phyloP scores from a whole-genome alignment of 2,113 vertebrate species.

The Sminthopsis crassicaudata region DNA sequence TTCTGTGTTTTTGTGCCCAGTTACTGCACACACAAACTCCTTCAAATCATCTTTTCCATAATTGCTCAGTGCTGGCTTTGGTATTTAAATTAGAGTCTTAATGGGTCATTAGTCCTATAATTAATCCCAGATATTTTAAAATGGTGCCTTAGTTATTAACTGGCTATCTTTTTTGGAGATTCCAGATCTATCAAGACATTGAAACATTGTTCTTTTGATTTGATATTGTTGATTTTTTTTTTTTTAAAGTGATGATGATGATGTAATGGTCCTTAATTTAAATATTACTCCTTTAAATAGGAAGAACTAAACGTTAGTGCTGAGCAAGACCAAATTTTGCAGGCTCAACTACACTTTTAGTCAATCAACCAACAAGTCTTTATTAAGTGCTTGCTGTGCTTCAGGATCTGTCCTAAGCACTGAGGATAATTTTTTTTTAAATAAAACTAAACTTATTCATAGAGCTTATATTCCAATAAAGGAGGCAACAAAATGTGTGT shows the following conservation, averaged over 20 bases:
- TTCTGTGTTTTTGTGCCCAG: conserved; percentile 54
- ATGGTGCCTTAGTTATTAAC: conserved; percentile 68
- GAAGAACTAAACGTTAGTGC: conserved; percentile 36
- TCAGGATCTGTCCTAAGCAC: neutral
- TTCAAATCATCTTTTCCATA: conserved; percentile 69
- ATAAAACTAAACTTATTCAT: neutral
- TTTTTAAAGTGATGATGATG: conserved; percentile 44
- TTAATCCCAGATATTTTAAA: conserved; percentile 79
- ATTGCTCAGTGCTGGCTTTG: conserved; percentile 67
- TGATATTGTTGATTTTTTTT: conserved; percentile 34
- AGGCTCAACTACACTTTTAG: neutral
- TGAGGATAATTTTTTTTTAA: neutral
- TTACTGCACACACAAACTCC: conserved; percentile 65
- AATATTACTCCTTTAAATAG: conserved; percentile 34
- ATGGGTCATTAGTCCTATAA: conserved; percentile 77
- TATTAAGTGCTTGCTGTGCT: neutral
- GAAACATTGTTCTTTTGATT: neutral
- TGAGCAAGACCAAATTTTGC: conserved; percentile 38
- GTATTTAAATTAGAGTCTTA: conserved; percentile 76
- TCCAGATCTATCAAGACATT: conserved; percentile 17
- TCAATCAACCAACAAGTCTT: neutral
- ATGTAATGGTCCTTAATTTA: conserved; percentile 43
- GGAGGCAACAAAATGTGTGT: neutral
- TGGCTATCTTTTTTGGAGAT: conserved; percentile 62
- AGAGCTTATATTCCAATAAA: neutral